Conservation (phyloP, 2,888 invertebrate genomes). For the Hydroisotoma schaefferi region DNA sequence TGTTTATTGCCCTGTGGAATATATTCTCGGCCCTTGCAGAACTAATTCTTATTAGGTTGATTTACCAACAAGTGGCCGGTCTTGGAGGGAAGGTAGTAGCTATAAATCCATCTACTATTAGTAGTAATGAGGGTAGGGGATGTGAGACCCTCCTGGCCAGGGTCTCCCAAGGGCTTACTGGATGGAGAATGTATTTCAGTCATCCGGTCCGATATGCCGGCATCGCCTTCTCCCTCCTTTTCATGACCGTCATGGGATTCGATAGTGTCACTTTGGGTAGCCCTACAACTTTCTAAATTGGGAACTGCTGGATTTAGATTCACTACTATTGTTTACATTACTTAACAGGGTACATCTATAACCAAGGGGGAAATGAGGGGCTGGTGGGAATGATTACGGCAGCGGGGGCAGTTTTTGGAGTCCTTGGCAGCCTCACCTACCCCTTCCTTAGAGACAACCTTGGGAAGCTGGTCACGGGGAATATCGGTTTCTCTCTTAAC, state of each 20-base stretch:
- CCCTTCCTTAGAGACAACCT: slow-evolving; percentile 51
- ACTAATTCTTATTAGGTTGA: too few species aligned
- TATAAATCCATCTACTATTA: too few species aligned
- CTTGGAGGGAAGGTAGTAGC: too few species aligned
- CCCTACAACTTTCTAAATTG: slow-evolving; percentile 50
- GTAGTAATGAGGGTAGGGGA: too few species aligned
- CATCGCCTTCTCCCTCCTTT: slow-evolving; percentile 53
- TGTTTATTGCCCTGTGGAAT: too few species aligned
- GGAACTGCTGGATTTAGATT: neutral
- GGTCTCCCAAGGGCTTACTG: slow-evolving; percentile 22
- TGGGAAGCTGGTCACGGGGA: slow-evolving; percentile 44
- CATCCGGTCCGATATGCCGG: slow-evolving; percentile 54
- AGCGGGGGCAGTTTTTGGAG: slow-evolving; percentile 54
- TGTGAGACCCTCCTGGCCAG: too few species aligned
- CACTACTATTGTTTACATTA: neutral
- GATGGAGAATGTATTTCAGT: slow-evolving; percentile 53
- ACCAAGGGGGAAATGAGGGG: slow-evolving; percentile 54
- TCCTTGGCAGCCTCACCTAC: slow-evolving; percentile 55
- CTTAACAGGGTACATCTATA: slow-evolving; percentile 52
- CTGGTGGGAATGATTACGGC: slow-evolving; percentile 54
- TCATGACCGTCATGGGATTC: slow-evolving; percentile 57
- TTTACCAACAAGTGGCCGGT: too few species aligned
- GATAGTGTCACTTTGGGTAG: slow-evolving; percentile 56
- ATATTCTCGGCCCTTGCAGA: too few species aligned
- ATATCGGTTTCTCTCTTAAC: slow-evolving; percentile 45